Base-by-base conservation (phyloP, 2,113 vertebrate genomes). In the Eurystomus gularis region DNA sequence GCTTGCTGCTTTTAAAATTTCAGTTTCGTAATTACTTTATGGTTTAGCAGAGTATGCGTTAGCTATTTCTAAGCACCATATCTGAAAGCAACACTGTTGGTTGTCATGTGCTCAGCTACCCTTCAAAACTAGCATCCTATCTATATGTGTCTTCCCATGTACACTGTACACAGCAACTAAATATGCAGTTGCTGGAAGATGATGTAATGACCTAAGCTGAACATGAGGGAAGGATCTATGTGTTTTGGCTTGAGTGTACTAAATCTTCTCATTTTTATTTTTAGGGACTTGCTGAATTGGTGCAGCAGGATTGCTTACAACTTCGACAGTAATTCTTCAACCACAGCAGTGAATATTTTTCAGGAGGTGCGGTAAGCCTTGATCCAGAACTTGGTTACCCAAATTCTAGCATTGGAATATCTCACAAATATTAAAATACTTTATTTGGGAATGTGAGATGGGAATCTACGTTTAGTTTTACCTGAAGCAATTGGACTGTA, bases 281-380 rank as follows among this genome's bases (percentile, higher is more conserved):
- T 94, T 93, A 99, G 99, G 97, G 99, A 99, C 92, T 97, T 99
- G 14, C 96, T 99, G 95, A 99, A 99, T 71, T 99, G 99, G 99
- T 99, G 99, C 80, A 98, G 99, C 92, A 98, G 99, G 73, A 99
- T 99, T 96, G 98, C 96, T 28, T 96, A 97, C 92, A 98, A 97
- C 95, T 99, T 99, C n/a, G 98, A 99, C 91, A 98, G 97, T 93
- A 93, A 97, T 55, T 98, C 98, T 23, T 96, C 98, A 37, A 94
- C 98, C 68, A 98, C 98, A 33, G 98, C 99, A 37, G 97, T 99
- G 71, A 98, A 97, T 70, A 98, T 99, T 98, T 99, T 99, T 97
- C 98, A 98, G 71, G 99, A 99, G 99, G 99, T 99, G 87, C 70
- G 54, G 61, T 29, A 89, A 82, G 87, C 88, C 61, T 94, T 65